These are phyloP conservation scores for Folsomia candida DNA, from an alignment of 2,888 invertebrate species.

Conservation along the genomic window DNA sequence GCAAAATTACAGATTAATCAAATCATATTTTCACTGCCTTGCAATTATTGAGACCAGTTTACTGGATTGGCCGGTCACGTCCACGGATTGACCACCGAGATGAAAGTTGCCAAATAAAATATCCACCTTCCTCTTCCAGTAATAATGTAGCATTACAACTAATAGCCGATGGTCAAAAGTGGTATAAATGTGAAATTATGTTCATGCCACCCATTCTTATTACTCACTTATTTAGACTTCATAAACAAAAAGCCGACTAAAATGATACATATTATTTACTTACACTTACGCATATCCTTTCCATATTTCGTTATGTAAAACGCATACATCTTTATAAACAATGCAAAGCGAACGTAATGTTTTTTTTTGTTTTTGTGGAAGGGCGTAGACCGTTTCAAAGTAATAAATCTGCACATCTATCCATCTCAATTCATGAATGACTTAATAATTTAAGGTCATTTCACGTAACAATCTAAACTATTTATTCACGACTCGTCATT, in stretches of 20 bases:
- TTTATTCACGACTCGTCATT: too few species aligned
- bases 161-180: neutral
- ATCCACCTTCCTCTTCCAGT: neutral
- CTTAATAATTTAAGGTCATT: neutral
- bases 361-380: neutral
- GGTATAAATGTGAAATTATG: neutral
- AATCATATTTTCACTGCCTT: neutral
- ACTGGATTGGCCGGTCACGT: too few species aligned
- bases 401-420: neutral
- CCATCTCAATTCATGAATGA: too few species aligned
- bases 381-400: neutral
- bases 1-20: neutral
- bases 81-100: too few species aligned
- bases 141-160: neutral
- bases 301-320: neutral
- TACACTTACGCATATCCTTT: too few species aligned
- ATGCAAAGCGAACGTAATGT: too few species aligned
- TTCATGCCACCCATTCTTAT: neutral
- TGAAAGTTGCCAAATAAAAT: too few species aligned
- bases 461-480: too few species aligned
- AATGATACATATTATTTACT: too few species aligned
- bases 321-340: too few species aligned
- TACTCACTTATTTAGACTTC: neutral
- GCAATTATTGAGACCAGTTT: neutral
- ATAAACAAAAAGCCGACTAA: too few species aligned